These are phyloP conservation scores for Diorhabda elongata DNA, from an alignment of 1,140 invertebrate species.

Conservation along the genomic window DNA sequence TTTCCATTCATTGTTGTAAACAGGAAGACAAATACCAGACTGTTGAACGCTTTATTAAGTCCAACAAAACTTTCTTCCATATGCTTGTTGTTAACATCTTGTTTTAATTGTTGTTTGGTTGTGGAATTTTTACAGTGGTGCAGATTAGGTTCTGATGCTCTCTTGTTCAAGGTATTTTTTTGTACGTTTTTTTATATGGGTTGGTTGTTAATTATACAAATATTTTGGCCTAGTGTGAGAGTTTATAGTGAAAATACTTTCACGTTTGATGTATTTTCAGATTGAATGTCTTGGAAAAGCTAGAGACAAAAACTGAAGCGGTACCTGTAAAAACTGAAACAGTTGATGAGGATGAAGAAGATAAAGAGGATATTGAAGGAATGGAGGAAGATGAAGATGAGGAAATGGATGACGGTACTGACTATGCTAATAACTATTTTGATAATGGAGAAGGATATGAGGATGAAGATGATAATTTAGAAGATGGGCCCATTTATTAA, in stretches of 20 bases:
- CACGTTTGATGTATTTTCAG: constrained; percentile 18
- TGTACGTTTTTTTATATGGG: too few relatives aligned
- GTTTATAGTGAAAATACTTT: background rate
- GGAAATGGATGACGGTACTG: constrained; percentile 71
- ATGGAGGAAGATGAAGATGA: constrained; percentile 57
- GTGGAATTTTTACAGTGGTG: too few relatives aligned
- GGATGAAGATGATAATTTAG: constrained; percentile 80
- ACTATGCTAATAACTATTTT: constrained; percentile 79
- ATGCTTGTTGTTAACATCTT: too few relatives aligned
- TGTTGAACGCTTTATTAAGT: too few relatives aligned
- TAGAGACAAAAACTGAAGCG: constrained; percentile 54
- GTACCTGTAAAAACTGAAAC: constrained; percentile 47
- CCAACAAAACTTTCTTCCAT: too few relatives aligned
- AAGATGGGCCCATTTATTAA: constrained; percentile 69
- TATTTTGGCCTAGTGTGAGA: too few relatives aligned
- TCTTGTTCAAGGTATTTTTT: too few relatives aligned
- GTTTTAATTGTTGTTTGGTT: too few relatives aligned
- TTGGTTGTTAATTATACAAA: too few relatives aligned
- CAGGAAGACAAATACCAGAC: too few relatives aligned
- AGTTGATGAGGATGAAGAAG: constrained; percentile 49
- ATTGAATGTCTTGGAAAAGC: constrained; percentile 54
- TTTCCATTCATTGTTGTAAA: too few relatives aligned
- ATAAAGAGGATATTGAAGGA: constrained; percentile 53
- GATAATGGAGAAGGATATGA: constrained; percentile 83
- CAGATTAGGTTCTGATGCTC: too few relatives aligned